Percentiles rank a stretch among this genome's conserved stretches.
These are phyloP conservation scores for Neoarius graeffei DNA, from an alignment of 2,113 vertebrate species.

Conservation along the genomic window DNA sequence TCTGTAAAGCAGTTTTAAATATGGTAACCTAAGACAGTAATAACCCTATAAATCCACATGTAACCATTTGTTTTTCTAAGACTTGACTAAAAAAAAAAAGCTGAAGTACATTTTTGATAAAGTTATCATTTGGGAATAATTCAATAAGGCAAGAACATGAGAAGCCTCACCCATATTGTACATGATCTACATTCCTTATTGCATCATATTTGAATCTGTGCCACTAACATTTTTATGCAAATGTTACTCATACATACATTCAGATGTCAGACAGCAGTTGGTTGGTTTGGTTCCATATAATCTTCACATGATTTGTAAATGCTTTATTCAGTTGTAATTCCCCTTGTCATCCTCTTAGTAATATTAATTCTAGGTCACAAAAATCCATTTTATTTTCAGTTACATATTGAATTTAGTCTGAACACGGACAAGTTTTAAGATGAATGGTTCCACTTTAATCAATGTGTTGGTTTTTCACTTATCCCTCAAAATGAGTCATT, in stretches of 20 bases:
- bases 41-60: background rate
- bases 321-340: background rate
- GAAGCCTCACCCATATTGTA: background rate
- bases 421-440: slow-evolving; percentile 33
- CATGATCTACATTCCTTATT: background rate
- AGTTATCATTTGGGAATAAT: no score
- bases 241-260: background rate
- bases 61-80: background rate
- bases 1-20: background rate
- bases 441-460: background rate
- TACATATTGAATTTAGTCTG: slow-evolving; percentile 8
- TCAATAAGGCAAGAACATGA: background rate
- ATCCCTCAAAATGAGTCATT: background rate
- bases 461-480: background rate
- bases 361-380: background rate
- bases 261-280: background rate
- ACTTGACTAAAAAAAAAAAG: no score
- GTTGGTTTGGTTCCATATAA: background rate
- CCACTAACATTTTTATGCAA: background rate
- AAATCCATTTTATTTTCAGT: background rate
- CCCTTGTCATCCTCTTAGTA: background rate
- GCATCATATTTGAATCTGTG: background rate
- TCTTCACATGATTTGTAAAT: background rate
- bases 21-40: background rate
- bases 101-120: no score